Evolutionary conservation across 2,797 vertebrate genomes (phyloP), one percentile per base, ranked within the genome.

Genomic region (Malurus splendens): DNA sequence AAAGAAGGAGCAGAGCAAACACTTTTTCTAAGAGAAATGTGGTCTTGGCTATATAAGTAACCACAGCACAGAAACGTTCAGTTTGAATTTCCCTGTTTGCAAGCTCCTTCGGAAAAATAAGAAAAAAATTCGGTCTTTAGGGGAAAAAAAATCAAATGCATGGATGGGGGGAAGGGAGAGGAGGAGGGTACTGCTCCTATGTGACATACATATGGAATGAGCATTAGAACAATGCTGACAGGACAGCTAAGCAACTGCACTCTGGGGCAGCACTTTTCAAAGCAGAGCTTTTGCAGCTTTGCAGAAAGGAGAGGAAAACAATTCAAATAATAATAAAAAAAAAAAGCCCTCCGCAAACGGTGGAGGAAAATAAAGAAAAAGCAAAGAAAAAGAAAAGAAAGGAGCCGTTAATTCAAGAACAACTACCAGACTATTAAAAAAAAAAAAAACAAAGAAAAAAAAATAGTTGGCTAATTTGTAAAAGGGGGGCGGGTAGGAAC

Each of bases 161-260:
- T 82, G 84, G 85, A 86, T 74, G 79, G 92, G 90, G 90, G 95
- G 94, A 94, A 95, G 94, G 94, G 93, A 92, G 80, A 92, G 80
- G 90, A 87, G 86, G 86, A 94, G 93, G 73, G 66, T 82, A 92
- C 92, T 80, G 92, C 89, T 94, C 93, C 94, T 96, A 97, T 98
- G 97, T 97, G 97, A 98, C 96, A 97, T 97, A 97, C 97, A 98
- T 98, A 97, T 96, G 94, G 96, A 98, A 98, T 97, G 96, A 98
- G 97, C 90, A 83, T 92, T 94, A 94, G 96, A 97, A 98, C 97
- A 98, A 98, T 97, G 96, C 96, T 96, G 93, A 95, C 97, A 97
- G 95, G 96, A 94, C 94, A 93, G 96, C 95, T 95, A 94, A 93
- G 95, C 93, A 82, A 90, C 92, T 91, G 94, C 93, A 94, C 95